A percentile compares a stretch with the other conserved stretches of the same genome.
These are phyloP conservation scores for Orestias chungarensis DNA, from an alignment of 2,797 vertebrate genomes.

Conservation along the genomic window DNA sequence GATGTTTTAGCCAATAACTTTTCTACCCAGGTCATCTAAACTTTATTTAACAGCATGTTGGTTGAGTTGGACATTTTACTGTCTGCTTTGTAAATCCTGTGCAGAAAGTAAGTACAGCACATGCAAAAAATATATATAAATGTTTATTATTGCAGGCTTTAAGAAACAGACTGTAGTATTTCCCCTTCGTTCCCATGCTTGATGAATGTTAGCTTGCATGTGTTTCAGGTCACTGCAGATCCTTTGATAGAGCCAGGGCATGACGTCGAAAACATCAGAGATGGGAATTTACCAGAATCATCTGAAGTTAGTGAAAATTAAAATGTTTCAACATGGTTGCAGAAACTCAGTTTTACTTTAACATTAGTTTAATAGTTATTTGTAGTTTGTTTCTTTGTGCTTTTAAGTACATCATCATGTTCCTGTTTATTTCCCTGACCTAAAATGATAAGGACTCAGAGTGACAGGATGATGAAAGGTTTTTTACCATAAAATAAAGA, in stretches of 20 bases:
- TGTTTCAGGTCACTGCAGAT: conserved; percentile 34
- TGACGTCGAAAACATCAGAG: conserved; percentile 8
- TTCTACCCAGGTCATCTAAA: neutral
- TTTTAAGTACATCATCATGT: neutral
- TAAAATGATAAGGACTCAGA: neutral
- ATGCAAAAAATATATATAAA: neutral
- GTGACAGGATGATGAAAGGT: too few species aligned
- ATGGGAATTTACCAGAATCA: conserved; percentile 19
- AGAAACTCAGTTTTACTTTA: neutral
- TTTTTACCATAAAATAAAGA: too few species aligned
- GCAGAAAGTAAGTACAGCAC: neutral
- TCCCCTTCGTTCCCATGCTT: neutral
- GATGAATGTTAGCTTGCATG: neutral
- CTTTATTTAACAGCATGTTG: neutral
- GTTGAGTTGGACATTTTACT: neutral
- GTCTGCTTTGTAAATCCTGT: neutral
- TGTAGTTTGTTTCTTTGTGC: neutral
- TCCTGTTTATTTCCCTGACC: neutral
- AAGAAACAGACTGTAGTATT: too few species aligned
- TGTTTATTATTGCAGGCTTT: neutral
- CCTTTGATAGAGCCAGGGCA: conserved; percentile 12
- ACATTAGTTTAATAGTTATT: neutral
- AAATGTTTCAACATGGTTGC: neutral
- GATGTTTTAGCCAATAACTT: neutral
- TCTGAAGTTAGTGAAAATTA: conserved; percentile 29